Percentiles rank a stretch among this genome's conserved stretches.
These are phyloP conservation scores for Salminus brasiliensis DNA, from an alignment of 2,113 vertebrate genomes.

Conservation along the genomic window DNA sequence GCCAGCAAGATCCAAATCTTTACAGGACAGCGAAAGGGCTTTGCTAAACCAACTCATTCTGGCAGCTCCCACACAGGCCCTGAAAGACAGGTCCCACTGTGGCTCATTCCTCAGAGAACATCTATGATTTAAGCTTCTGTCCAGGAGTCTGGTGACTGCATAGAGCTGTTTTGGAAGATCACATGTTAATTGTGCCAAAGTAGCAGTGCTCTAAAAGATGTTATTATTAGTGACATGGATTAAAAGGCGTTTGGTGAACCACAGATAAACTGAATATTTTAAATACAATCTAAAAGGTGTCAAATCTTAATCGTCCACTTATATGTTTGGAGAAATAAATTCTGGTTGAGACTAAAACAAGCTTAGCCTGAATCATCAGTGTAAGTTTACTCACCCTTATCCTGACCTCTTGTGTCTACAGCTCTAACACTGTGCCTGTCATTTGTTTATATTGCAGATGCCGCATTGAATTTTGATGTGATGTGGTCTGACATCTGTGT, in stretches of 20 bases:
- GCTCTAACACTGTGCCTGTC: constrained; percentile 39
- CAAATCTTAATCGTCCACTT: background rate
- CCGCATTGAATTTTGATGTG: constrained; percentile 66
- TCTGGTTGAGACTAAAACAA: background rate
- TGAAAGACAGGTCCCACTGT: constrained; percentile 3
- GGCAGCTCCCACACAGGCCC: constrained; percentile 40
- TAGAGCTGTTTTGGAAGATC: background rate
- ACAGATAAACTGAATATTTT: background rate
- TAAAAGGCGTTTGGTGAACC: background rate
- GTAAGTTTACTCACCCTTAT: constrained; percentile 1
- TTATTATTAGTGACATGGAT: background rate
- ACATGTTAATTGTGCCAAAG: background rate
- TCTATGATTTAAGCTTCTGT: constrained; percentile 5
- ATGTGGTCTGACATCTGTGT: constrained; percentile 65
- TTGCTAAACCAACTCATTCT: constrained; percentile 68
- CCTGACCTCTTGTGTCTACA: constrained; percentile 42
- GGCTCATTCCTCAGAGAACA: constrained; percentile 12
- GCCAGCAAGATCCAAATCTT: constrained; percentile 71
- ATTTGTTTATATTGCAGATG: constrained; percentile 69
- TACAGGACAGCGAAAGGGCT: constrained; percentile 62
- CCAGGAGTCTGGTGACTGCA: background rate
- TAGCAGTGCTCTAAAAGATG: background rate
- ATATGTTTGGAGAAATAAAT: background rate
- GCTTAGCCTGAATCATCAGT: background rate
- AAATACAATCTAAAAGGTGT: background rate